A percentile compares a stretch with the other conserved stretches of the same genome.
phyloP scores from a whole-genome alignment of 2,888 invertebrate species.

The Dione juno region DNA sequence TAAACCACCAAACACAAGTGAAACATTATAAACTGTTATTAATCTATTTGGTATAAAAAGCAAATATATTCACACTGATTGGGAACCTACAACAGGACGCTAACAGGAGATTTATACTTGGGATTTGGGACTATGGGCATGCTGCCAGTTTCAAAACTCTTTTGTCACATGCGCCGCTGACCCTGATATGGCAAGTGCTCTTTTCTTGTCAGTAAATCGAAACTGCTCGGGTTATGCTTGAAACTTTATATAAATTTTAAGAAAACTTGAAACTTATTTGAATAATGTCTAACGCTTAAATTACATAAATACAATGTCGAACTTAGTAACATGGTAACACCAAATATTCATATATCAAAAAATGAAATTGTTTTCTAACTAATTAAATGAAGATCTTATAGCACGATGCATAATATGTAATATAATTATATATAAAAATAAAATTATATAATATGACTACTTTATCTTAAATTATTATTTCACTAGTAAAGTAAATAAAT shows the following conservation, averaged over 20 bases:
- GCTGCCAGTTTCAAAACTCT: constrained; percentile 9
- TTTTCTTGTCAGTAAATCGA: constrained; percentile 9
- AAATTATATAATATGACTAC: not conserved
- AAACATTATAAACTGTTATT: too few species aligned
- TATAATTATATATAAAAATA: too few species aligned
- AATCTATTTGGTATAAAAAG: too few species aligned
- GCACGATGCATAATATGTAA: too few species aligned
- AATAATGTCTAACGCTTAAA: not conserved
- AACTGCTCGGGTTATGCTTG: not conserved
- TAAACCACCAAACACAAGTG: too few species aligned
- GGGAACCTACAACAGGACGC: not conserved
- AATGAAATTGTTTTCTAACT: too few species aligned
- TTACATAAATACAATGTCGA: too few species aligned
- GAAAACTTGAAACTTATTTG: not conserved
- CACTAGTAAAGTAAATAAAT: too few species aligned
- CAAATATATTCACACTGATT: too few species aligned
- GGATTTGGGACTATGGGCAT: not conserved
- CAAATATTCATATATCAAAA: too few species aligned
- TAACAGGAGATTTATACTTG: not conserved
- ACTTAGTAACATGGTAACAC: too few species aligned
- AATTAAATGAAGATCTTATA: too few species aligned
- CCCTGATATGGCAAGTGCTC: constrained; percentile 22
- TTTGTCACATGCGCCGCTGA: constrained; percentile 1
- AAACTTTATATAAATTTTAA: not conserved
- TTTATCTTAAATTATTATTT: not conserved